A percentile compares a stretch with the other conserved stretches of the same genome.
Evolutionary conservation across 2,113 vertebrate species (phyloP).

Genomic region (Ariopsis seemanni): DNA sequence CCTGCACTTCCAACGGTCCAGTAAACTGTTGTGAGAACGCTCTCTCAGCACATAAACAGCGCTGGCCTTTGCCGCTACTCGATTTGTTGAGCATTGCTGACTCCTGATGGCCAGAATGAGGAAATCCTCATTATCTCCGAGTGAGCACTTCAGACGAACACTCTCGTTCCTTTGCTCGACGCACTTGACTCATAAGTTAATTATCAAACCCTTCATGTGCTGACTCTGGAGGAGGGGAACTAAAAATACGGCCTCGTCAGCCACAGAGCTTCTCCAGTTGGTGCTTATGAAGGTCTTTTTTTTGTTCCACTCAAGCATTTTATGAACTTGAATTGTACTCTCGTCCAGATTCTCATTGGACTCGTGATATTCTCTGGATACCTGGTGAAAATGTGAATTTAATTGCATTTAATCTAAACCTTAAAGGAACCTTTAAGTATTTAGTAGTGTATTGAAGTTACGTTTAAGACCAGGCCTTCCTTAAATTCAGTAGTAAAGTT

Average conservation of each 20-base stretch:
- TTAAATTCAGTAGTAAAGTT: no score
- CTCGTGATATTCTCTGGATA: not conserved
- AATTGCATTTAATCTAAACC: no score
- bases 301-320: not conserved
- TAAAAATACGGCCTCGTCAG: no score
- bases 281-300: not conserved
- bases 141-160: not conserved
- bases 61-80: not conserved
- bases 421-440: no score
- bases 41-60: constrained; percentile 52
- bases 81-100: constrained; percentile 48
- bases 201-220: not conserved
- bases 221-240: not conserved
- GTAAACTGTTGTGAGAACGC: constrained; percentile 59
- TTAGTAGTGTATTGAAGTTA: no score
- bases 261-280: no score
- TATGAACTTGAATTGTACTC: not conserved
- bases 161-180: not conserved
- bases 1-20: constrained; percentile 53
- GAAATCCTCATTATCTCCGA: not conserved
- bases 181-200: not conserved
- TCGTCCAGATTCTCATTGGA: not conserved
- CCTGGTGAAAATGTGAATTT: not conserved
- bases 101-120: constrained; percentile 61
- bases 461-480: no score